Evolutionary conservation across 2,888 invertebrate genomes (phyloP).

Genomic region (Adineta ricciae): DNA sequence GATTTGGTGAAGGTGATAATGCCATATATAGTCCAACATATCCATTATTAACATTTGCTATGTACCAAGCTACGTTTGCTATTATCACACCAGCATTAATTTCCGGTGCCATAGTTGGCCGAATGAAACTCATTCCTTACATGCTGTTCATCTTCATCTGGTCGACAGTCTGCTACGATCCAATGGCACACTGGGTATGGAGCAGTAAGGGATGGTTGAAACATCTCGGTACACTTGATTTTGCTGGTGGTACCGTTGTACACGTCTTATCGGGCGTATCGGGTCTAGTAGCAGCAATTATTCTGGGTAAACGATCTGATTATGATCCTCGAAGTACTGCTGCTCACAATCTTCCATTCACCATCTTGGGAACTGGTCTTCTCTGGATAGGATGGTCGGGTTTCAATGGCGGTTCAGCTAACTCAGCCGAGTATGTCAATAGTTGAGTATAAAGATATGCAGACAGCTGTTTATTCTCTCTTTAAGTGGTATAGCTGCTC

Average conservation of each 20-base stretch:
- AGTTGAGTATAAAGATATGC: background rate
- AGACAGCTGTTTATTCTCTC: background rate
- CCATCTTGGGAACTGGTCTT: background rate
- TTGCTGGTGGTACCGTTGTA: background rate
- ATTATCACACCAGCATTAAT: background rate
- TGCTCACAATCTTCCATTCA: background rate
- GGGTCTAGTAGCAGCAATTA: background rate
- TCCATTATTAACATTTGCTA: background rate
- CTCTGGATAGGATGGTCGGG: background rate
- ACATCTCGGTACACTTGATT: background rate
- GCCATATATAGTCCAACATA: background rate
- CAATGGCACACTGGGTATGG: background rate
- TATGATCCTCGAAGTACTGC: background rate
- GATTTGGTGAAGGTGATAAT: background rate
- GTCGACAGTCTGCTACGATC: background rate
- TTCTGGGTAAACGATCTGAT: background rate
- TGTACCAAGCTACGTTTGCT: background rate
- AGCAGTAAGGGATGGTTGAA: background rate
- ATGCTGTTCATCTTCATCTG: background rate
- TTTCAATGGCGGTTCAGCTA: background rate
- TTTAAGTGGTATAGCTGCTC: background rate
- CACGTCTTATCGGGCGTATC: background rate
- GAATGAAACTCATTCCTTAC: background rate
- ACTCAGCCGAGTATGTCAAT: background rate
- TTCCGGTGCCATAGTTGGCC: background rate